Evolutionary conservation across 1,140 invertebrate genomes (phyloP), one percentile per base, ranked within the genome.

Genomic region (Pinna nobilis): DNA sequence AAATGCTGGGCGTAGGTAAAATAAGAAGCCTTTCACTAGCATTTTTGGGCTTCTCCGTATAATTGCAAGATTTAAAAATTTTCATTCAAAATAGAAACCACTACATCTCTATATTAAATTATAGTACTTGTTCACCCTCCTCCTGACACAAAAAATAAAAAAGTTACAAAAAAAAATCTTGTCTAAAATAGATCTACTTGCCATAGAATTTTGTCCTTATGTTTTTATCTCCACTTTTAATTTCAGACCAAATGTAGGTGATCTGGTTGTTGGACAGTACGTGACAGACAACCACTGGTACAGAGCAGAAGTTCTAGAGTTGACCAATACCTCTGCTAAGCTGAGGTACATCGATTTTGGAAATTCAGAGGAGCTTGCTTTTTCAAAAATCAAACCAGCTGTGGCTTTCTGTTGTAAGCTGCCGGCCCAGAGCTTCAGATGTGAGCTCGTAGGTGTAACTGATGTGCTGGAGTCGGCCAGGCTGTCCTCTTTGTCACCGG

Each of bases 221-320:
- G 30, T 35, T 59, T n/a, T n/a, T 33, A n/a, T 35, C n/a, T n/a
- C 55, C 0, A n/a, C n/a, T n/a, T n/a, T n/a, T n/a, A n/a, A n/a
- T n/a, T 70, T 18, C 53, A 70, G 68, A 13, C 68, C 68, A 30
- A 60, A 60, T 5, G 60, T 75, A 39, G 73, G 73, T 32, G 73
- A 75, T 23, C 28, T 75, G 50, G 67, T 75, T 18, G 25, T 49
- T 18, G 73, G 59, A 3, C n/a, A 51, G 20, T 75, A 59, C 33
- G 18, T n/a, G n/a, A 9, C 5, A 3, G 71, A 75, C 47, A 35
- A 39, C 5, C 37, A 37, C n/a, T 75, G 73, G 73, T 75, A 70
- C 23, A 55, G 73, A 33, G 73, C 60, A 9, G 66, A 75, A 65
- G 61, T 75, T 13, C 33, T 70, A n/a, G 35, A 23, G 7, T 4